Evolutionary conservation across 2,888 invertebrate genomes (phyloP).

Genomic region (Agrochola macilenta): DNA sequence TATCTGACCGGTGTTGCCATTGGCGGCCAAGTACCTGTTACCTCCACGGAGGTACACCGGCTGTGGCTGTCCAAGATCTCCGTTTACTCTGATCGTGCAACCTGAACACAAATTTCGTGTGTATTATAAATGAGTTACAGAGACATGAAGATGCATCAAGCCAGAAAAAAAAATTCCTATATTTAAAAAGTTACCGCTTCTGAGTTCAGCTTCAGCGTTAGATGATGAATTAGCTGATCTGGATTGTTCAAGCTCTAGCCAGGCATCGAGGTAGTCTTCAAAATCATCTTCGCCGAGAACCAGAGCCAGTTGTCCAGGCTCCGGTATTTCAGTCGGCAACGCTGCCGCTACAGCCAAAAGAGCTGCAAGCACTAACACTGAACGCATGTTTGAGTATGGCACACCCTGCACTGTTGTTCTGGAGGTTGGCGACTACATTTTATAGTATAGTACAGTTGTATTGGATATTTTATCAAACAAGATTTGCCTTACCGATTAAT

Average conservation of each 20-base stretch:
- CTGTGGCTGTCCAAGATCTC: constrained; percentile 90
- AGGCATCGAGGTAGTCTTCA: constrained; percentile 86
- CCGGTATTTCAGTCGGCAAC: constrained; percentile 74
- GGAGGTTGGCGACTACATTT: constrained; percentile 32
- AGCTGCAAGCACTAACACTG: constrained; percentile 68
- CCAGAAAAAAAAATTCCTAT: background rate
- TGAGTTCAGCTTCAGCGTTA: constrained; percentile 46
- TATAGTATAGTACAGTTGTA: constrained; percentile 38
- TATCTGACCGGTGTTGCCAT: constrained; percentile 81
- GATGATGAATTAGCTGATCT: constrained; percentile 73
- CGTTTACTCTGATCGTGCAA: constrained; percentile 86
- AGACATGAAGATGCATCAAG: background rate
- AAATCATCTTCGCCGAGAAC: constrained; percentile 86
- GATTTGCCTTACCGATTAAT: constrained; percentile 35
- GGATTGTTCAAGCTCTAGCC: constrained; percentile 79
- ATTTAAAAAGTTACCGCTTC: constrained; percentile 74
- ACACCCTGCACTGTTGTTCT: constrained; percentile 44
- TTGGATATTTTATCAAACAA: constrained; percentile 38
- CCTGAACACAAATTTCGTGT: constrained; percentile 69
- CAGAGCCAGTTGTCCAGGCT: constrained; percentile 81
- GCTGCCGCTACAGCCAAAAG: constrained; percentile 70
- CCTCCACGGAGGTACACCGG: constrained; percentile 89
- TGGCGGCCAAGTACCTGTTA: constrained; percentile 74
- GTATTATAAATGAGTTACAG: background rate
- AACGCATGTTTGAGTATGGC: constrained; percentile 53